Percentiles rank a stretch among this genome's conserved stretches.
phyloP scores from a whole-genome alignment of 2,888 invertebrate genomes.

The Lepeophtheirus nordmannii region DNA sequence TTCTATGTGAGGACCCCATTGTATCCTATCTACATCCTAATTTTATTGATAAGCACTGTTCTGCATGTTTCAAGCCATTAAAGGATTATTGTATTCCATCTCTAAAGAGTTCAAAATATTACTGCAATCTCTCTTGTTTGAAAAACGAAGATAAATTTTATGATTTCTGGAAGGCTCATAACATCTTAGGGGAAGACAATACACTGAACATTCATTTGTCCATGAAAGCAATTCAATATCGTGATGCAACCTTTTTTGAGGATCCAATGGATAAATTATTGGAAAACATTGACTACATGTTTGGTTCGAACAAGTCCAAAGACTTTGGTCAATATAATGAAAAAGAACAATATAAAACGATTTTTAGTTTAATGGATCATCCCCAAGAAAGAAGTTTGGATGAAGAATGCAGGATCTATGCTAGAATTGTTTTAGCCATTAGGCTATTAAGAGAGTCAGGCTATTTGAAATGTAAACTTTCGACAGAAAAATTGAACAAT shows the following conservation, averaged over 20 bases:
- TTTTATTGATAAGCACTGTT: neutral
- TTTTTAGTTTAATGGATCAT: conserved; percentile 8
- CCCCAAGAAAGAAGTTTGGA: neutral
- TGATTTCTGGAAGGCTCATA: neutral
- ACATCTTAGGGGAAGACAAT: neutral
- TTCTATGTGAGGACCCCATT: conserved; percentile 17
- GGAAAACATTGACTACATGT: neutral
- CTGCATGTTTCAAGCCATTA: neutral
- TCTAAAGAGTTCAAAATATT: neutral
- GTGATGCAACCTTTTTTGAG: neutral
- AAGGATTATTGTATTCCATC: neutral
- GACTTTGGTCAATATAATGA: neutral
- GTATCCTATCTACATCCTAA: neutral
- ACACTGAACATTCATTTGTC: neutral
- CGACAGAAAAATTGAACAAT: neutral
- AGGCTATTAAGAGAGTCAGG: neutral
- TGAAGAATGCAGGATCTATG: neutral
- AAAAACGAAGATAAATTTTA: neutral
- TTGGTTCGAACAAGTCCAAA: neutral
- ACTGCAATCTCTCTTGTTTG: conserved; percentile 5
- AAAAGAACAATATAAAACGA: neutral
- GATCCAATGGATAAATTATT: neutral
- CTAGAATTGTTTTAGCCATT: neutral
- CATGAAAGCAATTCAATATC: neutral
- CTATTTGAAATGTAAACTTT: neutral